phyloP scores from a whole-genome alignment of 2,888 invertebrate species.

The Caenorhabditis angaria region DNA sequence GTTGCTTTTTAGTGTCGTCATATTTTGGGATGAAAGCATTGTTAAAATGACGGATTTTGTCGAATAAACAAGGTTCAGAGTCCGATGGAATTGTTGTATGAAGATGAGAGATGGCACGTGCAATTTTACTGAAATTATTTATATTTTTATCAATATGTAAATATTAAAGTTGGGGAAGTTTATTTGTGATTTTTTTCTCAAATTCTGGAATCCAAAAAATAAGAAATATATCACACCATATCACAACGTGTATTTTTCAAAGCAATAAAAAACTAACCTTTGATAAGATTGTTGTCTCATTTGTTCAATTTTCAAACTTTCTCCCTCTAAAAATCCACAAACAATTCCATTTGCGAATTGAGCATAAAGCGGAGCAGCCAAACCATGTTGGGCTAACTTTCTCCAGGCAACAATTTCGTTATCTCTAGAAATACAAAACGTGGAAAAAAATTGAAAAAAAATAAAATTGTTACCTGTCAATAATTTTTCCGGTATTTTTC shows the following conservation, averaged over 20 bases:
- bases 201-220: no score
- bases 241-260: no score
- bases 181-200: no score
- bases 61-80: constrained; percentile 35
- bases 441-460: constrained; percentile 20
- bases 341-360: constrained; percentile 92
- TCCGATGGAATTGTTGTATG: constrained; percentile 54
- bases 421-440: constrained; percentile 48
- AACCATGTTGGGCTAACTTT: constrained; percentile 65
- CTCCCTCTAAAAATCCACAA: constrained; percentile 84
- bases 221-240: background rate
- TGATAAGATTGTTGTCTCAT: constrained; percentile 67
- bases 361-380: constrained; percentile 87
- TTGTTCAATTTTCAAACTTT: constrained; percentile 72
- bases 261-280: constrained; percentile 15
- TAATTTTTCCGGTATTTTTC: constrained; percentile 69
- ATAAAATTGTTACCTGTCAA: constrained; percentile 58
- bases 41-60: constrained; percentile 46
- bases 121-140: constrained; percentile 60
- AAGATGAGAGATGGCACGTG: constrained; percentile 58
- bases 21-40: constrained; percentile 27
- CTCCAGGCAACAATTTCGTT: constrained; percentile 62
- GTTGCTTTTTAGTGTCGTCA: constrained; percentile 17
- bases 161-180: no score
- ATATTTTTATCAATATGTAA: no score